Conservation (phyloP, 2,113 vertebrate species). For the Caranx ignobilis region DNA sequence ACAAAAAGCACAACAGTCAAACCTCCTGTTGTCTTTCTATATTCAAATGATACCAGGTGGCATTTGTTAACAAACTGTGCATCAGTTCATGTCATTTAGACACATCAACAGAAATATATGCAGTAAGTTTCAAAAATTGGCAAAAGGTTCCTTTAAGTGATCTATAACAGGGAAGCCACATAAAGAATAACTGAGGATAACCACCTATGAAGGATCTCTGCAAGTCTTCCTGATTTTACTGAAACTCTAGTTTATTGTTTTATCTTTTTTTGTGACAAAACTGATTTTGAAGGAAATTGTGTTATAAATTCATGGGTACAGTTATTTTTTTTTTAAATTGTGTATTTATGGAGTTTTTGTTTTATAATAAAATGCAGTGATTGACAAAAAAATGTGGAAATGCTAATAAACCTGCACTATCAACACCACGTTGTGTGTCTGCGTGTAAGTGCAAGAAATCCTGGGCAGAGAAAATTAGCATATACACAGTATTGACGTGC, state of each 20-base stretch:
- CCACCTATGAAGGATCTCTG: conserved; percentile 48
- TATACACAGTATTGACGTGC: no score
- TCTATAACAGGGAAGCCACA: background rate
- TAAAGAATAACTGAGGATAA: conserved; percentile 17
- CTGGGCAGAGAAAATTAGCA: background rate
- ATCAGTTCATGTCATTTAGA: background rate
- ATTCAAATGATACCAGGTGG: background rate
- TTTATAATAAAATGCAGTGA: conserved; percentile 62
- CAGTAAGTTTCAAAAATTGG: background rate
- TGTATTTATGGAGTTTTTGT: conserved; percentile 47
- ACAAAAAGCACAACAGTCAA: background rate
- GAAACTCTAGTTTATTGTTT: conserved; percentile 50
- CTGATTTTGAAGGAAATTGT: conserved; percentile 45
- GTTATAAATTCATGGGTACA: conserved; percentile 38
- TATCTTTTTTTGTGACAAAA: conserved; percentile 35
- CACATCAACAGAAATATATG: background rate
- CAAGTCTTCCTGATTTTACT: conserved; percentile 59
- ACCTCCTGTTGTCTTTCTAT: background rate
- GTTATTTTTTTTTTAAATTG: conserved; percentile 37
- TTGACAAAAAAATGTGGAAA: conserved; percentile 40
- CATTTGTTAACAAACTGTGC: background rate
- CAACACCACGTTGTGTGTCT: conserved; percentile 10
- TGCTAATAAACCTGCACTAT: conserved; percentile 66
- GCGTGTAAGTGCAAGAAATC: background rate
- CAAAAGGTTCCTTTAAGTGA: conserved; percentile 48